A percentile compares a stretch with the other conserved stretches of the same genome.
Evolutionary conservation across 2,888 invertebrate species (phyloP).

Genomic region (Tridacna gigas): DNA sequence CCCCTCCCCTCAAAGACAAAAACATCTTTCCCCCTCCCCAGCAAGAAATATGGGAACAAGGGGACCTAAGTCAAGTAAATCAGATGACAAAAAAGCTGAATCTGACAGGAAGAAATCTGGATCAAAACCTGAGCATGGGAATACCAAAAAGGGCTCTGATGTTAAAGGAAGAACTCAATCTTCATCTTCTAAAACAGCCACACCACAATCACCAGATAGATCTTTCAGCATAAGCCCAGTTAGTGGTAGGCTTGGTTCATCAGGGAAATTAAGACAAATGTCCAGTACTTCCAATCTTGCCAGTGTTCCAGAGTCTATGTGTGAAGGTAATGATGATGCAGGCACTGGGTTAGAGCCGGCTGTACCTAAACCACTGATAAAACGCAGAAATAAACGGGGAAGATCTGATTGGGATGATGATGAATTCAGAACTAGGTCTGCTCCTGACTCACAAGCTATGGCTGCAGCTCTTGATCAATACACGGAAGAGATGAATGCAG

Average conservation of each 20-base stretch:
- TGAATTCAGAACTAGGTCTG: constrained; percentile 74
- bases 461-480: constrained; percentile 72
- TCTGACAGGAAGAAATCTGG: constrained; percentile 25
- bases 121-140: constrained; percentile 14
- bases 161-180: constrained; percentile 19
- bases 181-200: constrained; percentile 11
- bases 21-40: constrained; percentile 44
- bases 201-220: constrained; percentile 46
- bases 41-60: constrained; percentile 22
- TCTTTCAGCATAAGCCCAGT: constrained; percentile 28
- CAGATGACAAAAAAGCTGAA: constrained; percentile 28
- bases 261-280: constrained; percentile 63
- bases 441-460: constrained; percentile 73
- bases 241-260: constrained; percentile 31
- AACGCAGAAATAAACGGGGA: constrained; percentile 66
- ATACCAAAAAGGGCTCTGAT: background rate
- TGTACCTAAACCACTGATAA: constrained; percentile 52
- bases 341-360: constrained; percentile 6
- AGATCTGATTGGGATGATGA: constrained; percentile 64
- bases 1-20: constrained; percentile 52
- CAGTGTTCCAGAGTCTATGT: constrained; percentile 78
- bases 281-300: constrained; percentile 77
- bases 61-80: background rate
- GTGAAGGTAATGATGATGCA: constrained; percentile 66
- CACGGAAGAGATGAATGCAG: constrained; percentile 44